Conservation (phyloP, 2,113 vertebrate genomes). For the Onychostruthus taczanowskii region DNA sequence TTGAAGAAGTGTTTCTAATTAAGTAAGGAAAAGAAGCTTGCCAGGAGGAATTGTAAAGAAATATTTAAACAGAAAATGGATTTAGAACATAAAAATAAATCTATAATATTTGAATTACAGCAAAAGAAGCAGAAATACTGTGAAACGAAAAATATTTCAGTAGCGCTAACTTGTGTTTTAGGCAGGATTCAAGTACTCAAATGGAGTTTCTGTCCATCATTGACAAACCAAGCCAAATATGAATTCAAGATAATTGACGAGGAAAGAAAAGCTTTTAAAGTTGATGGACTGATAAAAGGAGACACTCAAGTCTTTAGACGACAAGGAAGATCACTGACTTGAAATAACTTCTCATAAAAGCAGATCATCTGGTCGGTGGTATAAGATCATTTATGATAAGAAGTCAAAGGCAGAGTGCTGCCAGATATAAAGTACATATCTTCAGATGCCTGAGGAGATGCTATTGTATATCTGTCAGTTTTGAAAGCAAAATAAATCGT, state of each 20-base stretch:
- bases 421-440: background rate
- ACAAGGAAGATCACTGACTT: background rate
- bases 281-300: background rate
- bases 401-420: background rate
- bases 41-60: background rate
- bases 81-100: background rate
- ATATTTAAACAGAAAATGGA: background rate
- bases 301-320: background rate
- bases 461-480: background rate
- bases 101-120: background rate
- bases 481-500: background rate
- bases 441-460: background rate
- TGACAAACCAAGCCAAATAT: background rate
- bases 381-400: background rate
- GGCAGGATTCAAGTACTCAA: background rate
- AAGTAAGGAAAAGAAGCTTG: background rate
- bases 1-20: background rate
- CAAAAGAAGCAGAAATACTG: background rate
- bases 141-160: background rate
- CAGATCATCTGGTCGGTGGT: background rate
- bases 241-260: background rate
- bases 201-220: background rate
- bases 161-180: background rate
- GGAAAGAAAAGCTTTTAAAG: background rate
- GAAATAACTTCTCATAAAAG: slow-evolving; percentile 8